Percentiles rank a stretch among this genome's conserved stretches.
Conservation (phyloP, 2,888 invertebrate species). For the Clivina fossor region DNA sequence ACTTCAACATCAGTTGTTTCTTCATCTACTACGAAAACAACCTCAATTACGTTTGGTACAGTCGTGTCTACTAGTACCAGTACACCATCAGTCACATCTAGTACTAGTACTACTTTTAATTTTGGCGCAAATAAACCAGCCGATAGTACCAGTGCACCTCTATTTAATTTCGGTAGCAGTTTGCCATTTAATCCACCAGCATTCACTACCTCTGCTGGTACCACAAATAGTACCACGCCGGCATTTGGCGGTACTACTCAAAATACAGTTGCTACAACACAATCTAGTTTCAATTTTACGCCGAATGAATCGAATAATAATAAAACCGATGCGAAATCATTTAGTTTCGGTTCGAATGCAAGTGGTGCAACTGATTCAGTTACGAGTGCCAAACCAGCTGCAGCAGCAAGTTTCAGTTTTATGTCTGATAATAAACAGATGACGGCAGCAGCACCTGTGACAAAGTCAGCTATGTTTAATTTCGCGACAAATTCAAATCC, state of each 20-base stretch:
- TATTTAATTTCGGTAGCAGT: conserved; percentile 28
- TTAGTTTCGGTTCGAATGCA: conserved; percentile 38
- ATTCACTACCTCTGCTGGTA: conserved; percentile 39
- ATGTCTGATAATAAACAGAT: conserved; percentile 11
- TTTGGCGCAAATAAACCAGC: conserved; percentile 18
- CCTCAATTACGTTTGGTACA: background rate
- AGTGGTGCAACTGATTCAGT: conserved; percentile 1
- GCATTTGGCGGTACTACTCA: conserved; percentile 38
- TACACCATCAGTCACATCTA: background rate
- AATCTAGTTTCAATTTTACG: background rate
- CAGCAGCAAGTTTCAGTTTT: conserved; percentile 16
- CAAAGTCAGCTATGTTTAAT: conserved; percentile 43
- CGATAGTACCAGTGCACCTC: conserved; percentile 17
- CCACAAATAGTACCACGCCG: no score
- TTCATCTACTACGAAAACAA: background rate
- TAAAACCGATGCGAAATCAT: conserved; percentile 40
- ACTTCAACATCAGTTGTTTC: background rate
- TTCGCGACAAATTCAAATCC: conserved; percentile 42
- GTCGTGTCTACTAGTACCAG: no score
- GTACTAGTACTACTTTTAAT: no score
- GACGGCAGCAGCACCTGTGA: conserved; percentile 27
- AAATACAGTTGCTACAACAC: conserved; percentile 25
- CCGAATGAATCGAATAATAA: no score
- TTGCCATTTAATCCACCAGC: conserved; percentile 30
- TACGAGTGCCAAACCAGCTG: conserved; percentile 6